A percentile compares a stretch with the other conserved stretches of the same genome.
Evolutionary conservation across 2,113 vertebrate genomes (phyloP).

Genomic region (Thomomys bottae): DNA sequence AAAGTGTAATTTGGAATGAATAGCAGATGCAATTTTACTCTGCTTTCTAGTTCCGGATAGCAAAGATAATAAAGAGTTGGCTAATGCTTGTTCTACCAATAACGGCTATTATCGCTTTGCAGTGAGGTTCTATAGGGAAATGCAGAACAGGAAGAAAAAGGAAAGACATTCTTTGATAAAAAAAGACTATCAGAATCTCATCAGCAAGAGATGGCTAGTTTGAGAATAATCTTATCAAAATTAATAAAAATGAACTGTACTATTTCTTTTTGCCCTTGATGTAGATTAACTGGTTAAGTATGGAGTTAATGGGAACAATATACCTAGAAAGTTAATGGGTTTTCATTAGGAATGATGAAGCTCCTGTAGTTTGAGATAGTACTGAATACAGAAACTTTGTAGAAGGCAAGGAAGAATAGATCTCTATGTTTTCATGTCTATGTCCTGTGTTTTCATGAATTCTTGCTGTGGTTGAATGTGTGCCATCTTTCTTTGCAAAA

Average conservation of each 20-base stretch:
- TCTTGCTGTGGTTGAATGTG: not conserved
- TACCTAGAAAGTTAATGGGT: not conserved
- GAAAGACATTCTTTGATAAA: constrained; percentile 37
- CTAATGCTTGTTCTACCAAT: not conserved
- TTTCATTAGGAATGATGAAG: not conserved
- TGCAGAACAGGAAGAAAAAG: constrained; percentile 28
- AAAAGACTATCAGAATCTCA: constrained; percentile 8
- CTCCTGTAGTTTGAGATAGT: not conserved
- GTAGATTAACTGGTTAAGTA: not conserved
- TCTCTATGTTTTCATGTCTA: too few species aligned
- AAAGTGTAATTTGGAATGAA: constrained; percentile 1
- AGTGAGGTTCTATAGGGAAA: not conserved
- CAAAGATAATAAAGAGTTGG: not conserved
- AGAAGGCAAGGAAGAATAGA: not conserved
- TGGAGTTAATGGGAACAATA: not conserved
- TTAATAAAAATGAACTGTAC: constrained; percentile 1
- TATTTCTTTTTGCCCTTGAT: not conserved
- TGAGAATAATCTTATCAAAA: constrained; percentile 35
- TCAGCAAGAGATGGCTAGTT: not conserved
- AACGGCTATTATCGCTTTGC: constrained; percentile 21
- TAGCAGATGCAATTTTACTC: not conserved
- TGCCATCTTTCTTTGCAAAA: constrained; percentile 8
- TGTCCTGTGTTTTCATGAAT: not conserved
- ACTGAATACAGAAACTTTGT: not conserved
- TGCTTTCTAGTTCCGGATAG: not conserved